Percentiles rank a stretch among this genome's conserved stretches.
phyloP scores from a whole-genome alignment of 2,113 vertebrate genomes.

The Etia nguti region DNA sequence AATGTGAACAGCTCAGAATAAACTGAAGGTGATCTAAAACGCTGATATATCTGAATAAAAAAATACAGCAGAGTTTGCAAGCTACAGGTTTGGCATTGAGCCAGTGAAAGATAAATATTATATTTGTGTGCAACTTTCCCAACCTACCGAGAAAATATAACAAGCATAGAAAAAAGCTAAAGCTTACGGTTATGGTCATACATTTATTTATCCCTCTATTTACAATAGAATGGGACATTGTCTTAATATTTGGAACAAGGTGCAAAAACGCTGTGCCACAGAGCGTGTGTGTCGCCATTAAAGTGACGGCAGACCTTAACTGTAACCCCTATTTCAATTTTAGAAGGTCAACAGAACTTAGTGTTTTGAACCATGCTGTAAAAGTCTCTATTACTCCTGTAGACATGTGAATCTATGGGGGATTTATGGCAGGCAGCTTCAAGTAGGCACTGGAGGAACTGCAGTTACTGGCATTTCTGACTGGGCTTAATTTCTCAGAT shows the following conservation, averaged over 20 bases:
- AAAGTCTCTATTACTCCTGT: neutral
- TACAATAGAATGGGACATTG: neutral
- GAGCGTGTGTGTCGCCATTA: neutral
- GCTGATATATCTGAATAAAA: neutral
- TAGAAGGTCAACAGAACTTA: neutral
- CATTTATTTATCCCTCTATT: neutral
- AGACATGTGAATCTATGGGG: neutral
- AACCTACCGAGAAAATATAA: neutral
- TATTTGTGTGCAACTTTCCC: neutral
- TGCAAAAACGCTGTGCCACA: neutral
- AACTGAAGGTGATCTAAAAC: neutral
- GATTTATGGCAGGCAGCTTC: neutral
- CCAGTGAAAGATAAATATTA: neutral
- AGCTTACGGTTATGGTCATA: fast-evolving
- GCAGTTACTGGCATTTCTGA: neutral
- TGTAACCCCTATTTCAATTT: neutral
- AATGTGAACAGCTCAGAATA: neutral
- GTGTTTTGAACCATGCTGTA: neutral
- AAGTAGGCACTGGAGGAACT: neutral
- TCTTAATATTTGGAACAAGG: neutral
- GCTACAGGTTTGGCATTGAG: neutral
- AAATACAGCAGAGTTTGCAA: neutral
- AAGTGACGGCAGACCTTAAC: fast-evolving
- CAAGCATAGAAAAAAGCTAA: neutral
- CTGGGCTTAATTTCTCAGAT: neutral